Evolutionary conservation across 2,888 invertebrate genomes (phyloP), one percentile per base, ranked within the genome.

Genomic region (Thalpophila matura): DNA sequence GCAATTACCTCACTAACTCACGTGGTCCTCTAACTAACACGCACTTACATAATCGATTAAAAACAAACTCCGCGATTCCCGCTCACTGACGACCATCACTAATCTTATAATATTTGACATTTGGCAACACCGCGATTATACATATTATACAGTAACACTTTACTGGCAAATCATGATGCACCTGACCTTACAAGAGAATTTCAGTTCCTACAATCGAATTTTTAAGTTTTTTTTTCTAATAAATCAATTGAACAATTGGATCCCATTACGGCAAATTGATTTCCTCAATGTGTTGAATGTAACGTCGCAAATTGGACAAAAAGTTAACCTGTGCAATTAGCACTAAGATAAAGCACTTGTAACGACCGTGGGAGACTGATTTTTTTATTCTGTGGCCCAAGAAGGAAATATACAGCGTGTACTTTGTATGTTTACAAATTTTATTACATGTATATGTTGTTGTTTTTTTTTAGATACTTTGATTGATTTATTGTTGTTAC

Each of bases 271-370:
- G 49, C 46, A 62, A 72, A 72, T 72, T 59, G 71, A 73, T 73
- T 73, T 75, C 76, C 71, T 73, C 51, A 75, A 54, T 62, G 53
- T 54, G 71, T 74, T 71, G 62, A 71, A 51, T 22, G 49, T 63
- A 75, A 75, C 58, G 75, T 72, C 71, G 45, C 71, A 72, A 75
- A 72, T 72, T 72, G 47, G 42, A 63, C 55, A 72, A 92, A 93
- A 94, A 93, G 84, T 78, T 72, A 86, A 88, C 86, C 85, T 86
- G 86, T 82, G 85, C 91, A 93, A 94, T 94, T 93, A 94, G 84
- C 88, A 88, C 82, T 84, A 75, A 84, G 89, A 91, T 90, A 91
- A 90, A 92, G 89, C 91, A 91, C 89, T 92, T 85, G 85, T 91
- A 90, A 93, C 89, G 85, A 85, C 87, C 94, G 94, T 94, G 94